Evolutionary conservation across 2,113 vertebrate genomes (phyloP), one percentile per base, ranked within the genome.

Genomic region (Aegypius monachus): DNA sequence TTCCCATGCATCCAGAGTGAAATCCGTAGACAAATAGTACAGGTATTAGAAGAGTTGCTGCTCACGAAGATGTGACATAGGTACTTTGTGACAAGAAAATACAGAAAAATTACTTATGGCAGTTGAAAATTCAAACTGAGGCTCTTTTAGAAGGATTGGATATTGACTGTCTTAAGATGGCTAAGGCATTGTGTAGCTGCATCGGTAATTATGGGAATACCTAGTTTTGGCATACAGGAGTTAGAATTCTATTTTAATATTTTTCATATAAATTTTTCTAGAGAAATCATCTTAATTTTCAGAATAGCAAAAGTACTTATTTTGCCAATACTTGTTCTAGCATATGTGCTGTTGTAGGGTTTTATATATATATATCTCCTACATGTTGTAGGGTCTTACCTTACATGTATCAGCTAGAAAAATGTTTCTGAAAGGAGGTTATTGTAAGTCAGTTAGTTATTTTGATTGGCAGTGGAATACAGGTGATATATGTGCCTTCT

Each of bases 281-380:
- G 10, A 29, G 31, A 21, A 63, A 18, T 29, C 5, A 4, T 42
- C 15, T 18, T 31, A 11, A 21, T 19, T 78, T 23, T 34, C 13
- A 13, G 29, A 50, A 17, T 20, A 70, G 13, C 8, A 56, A 5
- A 80, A 42, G 10, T n/a, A 27, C 5, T 62, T 58, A 2, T 23
- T 72, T 88, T 11, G 6, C 18, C 8, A 2, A 1, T 75, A 17
- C 20, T 78, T 42, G 4, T 52, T 74, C 13, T 31, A 70, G 27
- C 4, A 11, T 42, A 20, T 50, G 18, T 55, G 72, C 23, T 86
- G 2, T 45, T 23, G 16, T 40, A 65, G 43, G 26, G 12, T 45
- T 47, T 73, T 2, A 0, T 1, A 1, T 55, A 4, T 0, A 0
- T 32, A 8, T n/a, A 7, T 32, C 5, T 22, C 6, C n/a, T 81